Base-by-base conservation (phyloP, 2,113 vertebrate species). In the Scytalopus superciliaris region DNA sequence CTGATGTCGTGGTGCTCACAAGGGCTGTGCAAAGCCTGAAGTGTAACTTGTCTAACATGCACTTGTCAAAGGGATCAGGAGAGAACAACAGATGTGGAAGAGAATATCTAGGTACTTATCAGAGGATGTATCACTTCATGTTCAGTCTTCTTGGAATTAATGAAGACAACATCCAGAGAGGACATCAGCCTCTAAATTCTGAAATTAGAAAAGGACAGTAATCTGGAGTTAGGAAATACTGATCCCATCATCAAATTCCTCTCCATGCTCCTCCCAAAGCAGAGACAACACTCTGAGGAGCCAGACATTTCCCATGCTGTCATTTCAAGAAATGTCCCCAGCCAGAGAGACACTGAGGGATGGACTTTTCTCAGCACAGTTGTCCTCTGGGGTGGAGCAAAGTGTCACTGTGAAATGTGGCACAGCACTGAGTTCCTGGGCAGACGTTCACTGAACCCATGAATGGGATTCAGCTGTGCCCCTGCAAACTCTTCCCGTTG, bases 381-480 rank as follows among this genome's bases (percentile, higher is more conserved):
- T 83, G 56, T 73, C 73, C 69, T 90, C 77, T 53, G 44, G 50
- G 22, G 5, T 90, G 80, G 72, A 86, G 22, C 63, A 83, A 31
- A 83, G 50, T 40, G 88, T 86, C 30, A 6, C 75, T 92, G 67
- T 73, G 90, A 80, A 53, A 77, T 3, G 9, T 68, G 77, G 77
- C 88, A 89, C 47, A 89, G 57, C 86, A 19, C 62, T 19, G 64
- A 53, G 62, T 30, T 52, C 66, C 62, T 60, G 80, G 78, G 85
- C 93, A 84, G 89, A 44, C 18, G 1, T 55, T 66, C 87, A 14
- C 49, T 57, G 91, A 94, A 50, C 50, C 91, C 85, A 78, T 7
- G 79, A 82, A 80, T 37, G 25, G 84, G 53, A 83, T 94, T 93
- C 93, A 92, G 86, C 94, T 89, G 86, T 74, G 67, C 95, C 87